Base-by-base conservation (phyloP, 2,797 vertebrate species). In the Scarus forsteni region DNA sequence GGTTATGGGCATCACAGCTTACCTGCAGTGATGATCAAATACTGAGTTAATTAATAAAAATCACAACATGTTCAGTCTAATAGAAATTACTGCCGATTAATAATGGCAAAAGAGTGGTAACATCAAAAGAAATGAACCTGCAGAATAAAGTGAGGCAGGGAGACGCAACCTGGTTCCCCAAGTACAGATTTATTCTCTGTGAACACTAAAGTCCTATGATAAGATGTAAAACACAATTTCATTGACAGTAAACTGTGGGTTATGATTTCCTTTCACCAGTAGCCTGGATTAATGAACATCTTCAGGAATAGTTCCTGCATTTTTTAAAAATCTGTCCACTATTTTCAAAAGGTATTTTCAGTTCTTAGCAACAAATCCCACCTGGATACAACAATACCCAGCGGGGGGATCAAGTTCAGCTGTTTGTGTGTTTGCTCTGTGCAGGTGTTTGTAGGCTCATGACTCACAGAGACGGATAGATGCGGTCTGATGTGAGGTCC, bases 321-420 rank as follows among this genome's bases (percentile, higher is more conserved):
- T 42, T 27, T 10, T 44, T 67, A 36, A 34, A 61, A 18, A 8
- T 67, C 45, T 46, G 39, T 66, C 56, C 18, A 42, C 8, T 66
- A 53, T 52, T 64, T 49, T 35, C 9, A 46, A 73, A 71, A 59
- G 45, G 36, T 70, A 1, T 52, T 64, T 74, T 62, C 1, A 8
- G 16, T 66, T 65, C 68, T 46, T 51, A 61, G 60, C 55, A 52
- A 60, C 48, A 35, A 54, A 48, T 10, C 49, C 58, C 48, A 50
- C 34, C 53, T 15, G 52, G 52, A 60, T 6, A 18, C 59, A 53
- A 36, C 57, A 62, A 12, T 10, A 39, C 74, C 52, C 60, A 58
- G 60, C 64, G 40, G 74, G 67, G 68, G 66, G 49, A 51, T 70
- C 35, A 73, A 57, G 59, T 77, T 62, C 61, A 77, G 55, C 69